Evolutionary conservation across 2,888 invertebrate genomes (phyloP), one percentile per base, ranked within the genome.

Genomic region (Cheilosia grossa): DNA sequence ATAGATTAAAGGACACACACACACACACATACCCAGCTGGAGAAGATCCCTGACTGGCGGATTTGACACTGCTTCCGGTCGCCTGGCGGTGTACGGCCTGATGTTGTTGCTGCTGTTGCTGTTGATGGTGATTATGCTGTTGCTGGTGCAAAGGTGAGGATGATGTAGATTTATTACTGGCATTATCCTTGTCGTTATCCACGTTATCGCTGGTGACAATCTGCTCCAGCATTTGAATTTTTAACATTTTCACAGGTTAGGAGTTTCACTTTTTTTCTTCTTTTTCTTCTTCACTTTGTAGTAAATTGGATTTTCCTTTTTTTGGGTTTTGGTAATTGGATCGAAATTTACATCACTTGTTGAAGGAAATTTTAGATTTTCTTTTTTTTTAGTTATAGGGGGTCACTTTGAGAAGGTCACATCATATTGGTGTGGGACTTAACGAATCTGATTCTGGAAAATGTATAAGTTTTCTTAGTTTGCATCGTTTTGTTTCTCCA

Each of bases 191-290:
- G 59, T 87, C 86, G 78, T 87, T 88, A 69, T 89, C 89, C 89
- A 70, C 89, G 81, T 87, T 89, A 87, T 95, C 95, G 91, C 94
- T 94, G 91, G 93, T 95, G 91, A 95, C 95, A 90, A 95, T 94
- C 89, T 95, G 95, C 90, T 95, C 95, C 93, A 95, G 93, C 95
- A 95, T 95, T 91, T 95, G 95, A 93, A 95, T 95, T 93, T 95
- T 95, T 92, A 95, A 92, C 95, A 95, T 95, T 87, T 88, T 88
- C 82, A 64, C 77, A 67, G 64, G 37, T 80, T 82, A 17, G 24
- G 19, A 37, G 19, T 21, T 79, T 63, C 10, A 49, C 42, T 64
- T 59, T 56, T 69, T 49, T 49, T 47, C 0, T 1, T 56, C 37
- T 49, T 49, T 0, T 2, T 56, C 27, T 24, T 40, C 17, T 54